Evolutionary conservation across 2,113 vertebrate genomes (phyloP), one percentile per base, ranked within the genome.

Genomic region (Gadus chalcogrammus): DNA sequence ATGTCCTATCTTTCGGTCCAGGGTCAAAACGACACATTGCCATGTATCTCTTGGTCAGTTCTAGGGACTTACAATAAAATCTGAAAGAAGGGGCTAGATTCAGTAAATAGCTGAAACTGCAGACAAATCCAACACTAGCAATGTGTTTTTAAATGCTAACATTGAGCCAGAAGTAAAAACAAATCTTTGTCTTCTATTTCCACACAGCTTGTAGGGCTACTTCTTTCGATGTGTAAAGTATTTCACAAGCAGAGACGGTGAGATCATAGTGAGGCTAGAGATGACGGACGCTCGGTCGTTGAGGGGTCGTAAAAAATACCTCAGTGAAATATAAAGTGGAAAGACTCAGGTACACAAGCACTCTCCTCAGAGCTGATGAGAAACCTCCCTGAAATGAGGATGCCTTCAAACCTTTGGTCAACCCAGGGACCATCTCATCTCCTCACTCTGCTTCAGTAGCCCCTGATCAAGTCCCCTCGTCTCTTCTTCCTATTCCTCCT

Each of bases 301-400:
- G 81, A 87, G 78, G 84, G 79, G 86, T 48, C 8, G 42, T 48
- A 48, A 48, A 48, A 91, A 91, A 91, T 92, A 92, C 90, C 91
- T 93, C 91, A 91, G 88, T 84, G 83, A 81, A n/a, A 76, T 72
- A 79, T 71, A 81, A 71, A 81, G 76, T 76, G 61, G 77, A 82
- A 78, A 83, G 87, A 91, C 92, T 92, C 91, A 92, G 91, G 91
- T 92, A 91, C 91, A 89, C 88, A 88, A 88, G 85, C 83, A 84
- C 80, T 85, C 89, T 90, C 90, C 89, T 91, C 90, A 84, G 84
- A 89, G 79, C 86, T 87, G 84, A 81, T 17, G 53, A 83, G 79
- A 84, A 83, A 82, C 80, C 85, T 71, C 82, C 80, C 79, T 84
- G 76, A 81, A 85, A 74, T 48, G 42, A 77, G 83, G 85, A 85